Conservation (phyloP, 2,888 invertebrate genomes). For the Spisula subtruncata region DNA sequence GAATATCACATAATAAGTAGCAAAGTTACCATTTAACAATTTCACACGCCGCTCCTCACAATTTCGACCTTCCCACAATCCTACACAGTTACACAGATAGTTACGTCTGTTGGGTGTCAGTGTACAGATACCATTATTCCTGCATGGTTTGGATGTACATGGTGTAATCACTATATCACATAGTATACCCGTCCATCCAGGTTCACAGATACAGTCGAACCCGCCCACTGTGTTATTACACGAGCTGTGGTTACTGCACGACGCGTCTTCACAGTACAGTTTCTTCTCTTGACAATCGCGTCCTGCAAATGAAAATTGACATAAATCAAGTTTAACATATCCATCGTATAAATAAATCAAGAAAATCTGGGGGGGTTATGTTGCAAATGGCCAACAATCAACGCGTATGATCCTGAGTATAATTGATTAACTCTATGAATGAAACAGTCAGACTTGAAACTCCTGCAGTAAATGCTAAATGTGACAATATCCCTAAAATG, state of each 20-base stretch:
- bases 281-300: slow-evolving; percentile 51
- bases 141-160: slow-evolving; percentile 61
- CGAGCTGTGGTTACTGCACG: slow-evolving; percentile 56
- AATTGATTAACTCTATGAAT: too few species aligned
- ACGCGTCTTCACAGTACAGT: slow-evolving; percentile 56
- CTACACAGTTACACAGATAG: slow-evolving; percentile 58
- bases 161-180: slow-evolving; percentile 63
- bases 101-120: slow-evolving; percentile 29
- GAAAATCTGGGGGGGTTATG: too few species aligned
- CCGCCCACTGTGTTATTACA: slow-evolving; percentile 65
- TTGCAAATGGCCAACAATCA: too few species aligned
- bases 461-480: too few species aligned
- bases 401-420: too few species aligned
- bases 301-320: slow-evolving; percentile 42
- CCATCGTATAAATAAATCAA: too few species aligned
- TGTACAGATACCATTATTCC: slow-evolving; percentile 53
- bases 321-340: background rate
- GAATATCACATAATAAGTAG: background rate
- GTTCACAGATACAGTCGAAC: slow-evolving; percentile 60
- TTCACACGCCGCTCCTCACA: slow-evolving; percentile 44
- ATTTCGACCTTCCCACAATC: slow-evolving; percentile 60
- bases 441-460: too few species aligned
- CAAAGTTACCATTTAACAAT: slow-evolving; percentile 51
- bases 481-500: too few species aligned
- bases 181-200: slow-evolving; percentile 55